phyloP scores from a whole-genome alignment of 2,113 vertebrate species.

The Potamarius usumacintae region DNA sequence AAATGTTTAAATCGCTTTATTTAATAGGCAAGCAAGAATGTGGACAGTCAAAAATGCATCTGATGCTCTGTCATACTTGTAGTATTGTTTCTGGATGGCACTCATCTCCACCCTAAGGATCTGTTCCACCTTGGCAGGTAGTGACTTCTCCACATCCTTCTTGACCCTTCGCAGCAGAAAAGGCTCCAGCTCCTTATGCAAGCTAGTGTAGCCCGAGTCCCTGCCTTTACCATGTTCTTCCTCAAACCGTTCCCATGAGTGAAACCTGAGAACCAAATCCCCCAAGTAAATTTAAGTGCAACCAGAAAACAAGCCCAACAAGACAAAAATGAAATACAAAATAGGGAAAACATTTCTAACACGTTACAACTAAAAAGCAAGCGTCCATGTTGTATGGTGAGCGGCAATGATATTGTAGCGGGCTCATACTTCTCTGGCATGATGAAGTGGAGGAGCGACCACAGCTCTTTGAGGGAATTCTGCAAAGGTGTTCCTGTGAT shows the following conservation, averaged over 20 bases:
- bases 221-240: conserved; percentile 96
- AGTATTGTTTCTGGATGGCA: conserved; percentile 97
- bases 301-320: neutral
- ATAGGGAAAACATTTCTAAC: neutral
- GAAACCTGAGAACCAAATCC: conserved; percentile 78
- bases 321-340: neutral
- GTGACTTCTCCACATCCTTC: conserved; percentile 98
- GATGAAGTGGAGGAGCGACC: conserved; percentile 97
- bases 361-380: neutral
- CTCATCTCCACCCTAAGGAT: conserved; percentile 98
- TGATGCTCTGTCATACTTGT: conserved; percentile 82
- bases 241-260: conserved; percentile 97
- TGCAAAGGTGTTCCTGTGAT: conserved; percentile 98
- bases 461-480: conserved; percentile 97
- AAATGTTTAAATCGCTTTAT: neutral
- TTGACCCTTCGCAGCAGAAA: conserved; percentile 95
- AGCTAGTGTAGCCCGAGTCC: conserved; percentile 93
- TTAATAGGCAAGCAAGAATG: neutral
- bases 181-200: conserved; percentile 97
- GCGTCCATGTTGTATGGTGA: neutral
- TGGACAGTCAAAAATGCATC: neutral
- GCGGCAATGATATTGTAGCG: neutral
- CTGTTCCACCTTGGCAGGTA: conserved; percentile 97
- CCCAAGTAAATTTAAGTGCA: neutral
- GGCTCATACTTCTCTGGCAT: conserved; percentile 97